Conservation (phyloP, 2,797 vertebrate genomes). For the Heterohyrax brucei region DNA sequence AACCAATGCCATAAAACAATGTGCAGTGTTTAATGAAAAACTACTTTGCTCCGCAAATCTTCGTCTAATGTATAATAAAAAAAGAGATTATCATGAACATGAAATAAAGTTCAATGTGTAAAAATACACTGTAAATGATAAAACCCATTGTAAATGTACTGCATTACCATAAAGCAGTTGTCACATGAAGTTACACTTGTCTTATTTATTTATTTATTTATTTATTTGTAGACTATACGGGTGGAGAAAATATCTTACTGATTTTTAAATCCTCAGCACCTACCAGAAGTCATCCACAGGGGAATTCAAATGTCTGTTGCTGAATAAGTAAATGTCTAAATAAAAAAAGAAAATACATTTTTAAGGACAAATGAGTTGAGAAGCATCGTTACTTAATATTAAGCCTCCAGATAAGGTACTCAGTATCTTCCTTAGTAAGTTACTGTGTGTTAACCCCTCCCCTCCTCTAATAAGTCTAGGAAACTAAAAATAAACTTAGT, state of each 20-base stretch:
- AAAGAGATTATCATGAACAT: background rate
- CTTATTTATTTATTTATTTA: background rate
- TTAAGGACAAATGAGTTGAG: background rate
- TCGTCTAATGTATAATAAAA: too few relatives aligned
- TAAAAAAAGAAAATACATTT: background rate
- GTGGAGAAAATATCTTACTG: background rate
- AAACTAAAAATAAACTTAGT: slow-evolving; percentile 70
- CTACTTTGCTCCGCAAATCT: too few relatives aligned
- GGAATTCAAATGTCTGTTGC: slow-evolving; percentile 6
- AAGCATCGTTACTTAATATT: background rate
- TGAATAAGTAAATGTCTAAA: slow-evolving; percentile 7
- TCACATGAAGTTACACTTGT: background rate
- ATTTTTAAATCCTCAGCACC: slow-evolving; percentile 15
- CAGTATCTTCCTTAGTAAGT: background rate
- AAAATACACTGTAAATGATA: background rate
- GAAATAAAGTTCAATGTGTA: background rate
- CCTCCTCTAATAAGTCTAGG: slow-evolving; percentile 27
- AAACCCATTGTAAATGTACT: background rate
- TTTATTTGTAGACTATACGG: background rate
- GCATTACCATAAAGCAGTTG: background rate
- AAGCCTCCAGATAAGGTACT: background rate
- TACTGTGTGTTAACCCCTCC: background rate
- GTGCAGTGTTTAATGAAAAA: too few relatives aligned
- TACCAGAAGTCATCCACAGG: background rate
- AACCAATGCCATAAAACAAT: too few relatives aligned